Evolutionary conservation across 2,888 invertebrate genomes (phyloP).

Genomic region (Ichneumoninae sp.): DNA sequence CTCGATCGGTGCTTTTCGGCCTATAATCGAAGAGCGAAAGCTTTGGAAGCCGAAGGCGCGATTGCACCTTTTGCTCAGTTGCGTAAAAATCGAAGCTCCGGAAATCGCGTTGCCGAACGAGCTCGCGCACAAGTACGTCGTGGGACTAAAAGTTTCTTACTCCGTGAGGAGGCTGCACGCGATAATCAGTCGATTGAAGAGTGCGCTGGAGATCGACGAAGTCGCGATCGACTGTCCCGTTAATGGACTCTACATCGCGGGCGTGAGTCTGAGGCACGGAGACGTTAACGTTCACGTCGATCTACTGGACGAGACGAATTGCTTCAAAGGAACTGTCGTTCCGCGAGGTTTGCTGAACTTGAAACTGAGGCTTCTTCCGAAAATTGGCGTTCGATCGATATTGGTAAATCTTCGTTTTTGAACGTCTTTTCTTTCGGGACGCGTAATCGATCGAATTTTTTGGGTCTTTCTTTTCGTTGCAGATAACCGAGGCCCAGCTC

Average conservation of each 20-base stretch:
- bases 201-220: conserved; percentile 73
- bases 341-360: conserved; percentile 84
- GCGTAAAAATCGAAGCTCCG: conserved; percentile 82
- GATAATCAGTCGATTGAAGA: conserved; percentile 72
- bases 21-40: conserved; percentile 51
- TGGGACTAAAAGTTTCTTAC: conserved; percentile 71
- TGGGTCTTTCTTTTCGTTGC: conserved; percentile 1
- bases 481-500: conserved; percentile 30
- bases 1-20: conserved; percentile 37
- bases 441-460: not conserved
- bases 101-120: conserved; percentile 77
- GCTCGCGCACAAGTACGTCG: conserved; percentile 67
- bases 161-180: conserved; percentile 75
- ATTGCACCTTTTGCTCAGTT: conserved; percentile 82
- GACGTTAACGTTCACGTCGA: conserved; percentile 80
- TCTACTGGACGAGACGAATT: conserved; percentile 83
- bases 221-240: conserved; percentile 74
- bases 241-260: conserved; percentile 66
- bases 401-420: conserved; percentile 76
- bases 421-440: not conserved
- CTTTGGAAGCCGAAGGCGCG: conserved; percentile 72
- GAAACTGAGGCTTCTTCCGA: conserved; percentile 83
- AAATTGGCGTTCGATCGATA: conserved; percentile 80
- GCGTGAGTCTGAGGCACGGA: conserved; percentile 64
- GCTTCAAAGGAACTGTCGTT: conserved; percentile 79